These are phyloP conservation scores for Megaceryle alcyon DNA, from an alignment of 2,797 vertebrate species.

Conservation along the genomic window DNA sequence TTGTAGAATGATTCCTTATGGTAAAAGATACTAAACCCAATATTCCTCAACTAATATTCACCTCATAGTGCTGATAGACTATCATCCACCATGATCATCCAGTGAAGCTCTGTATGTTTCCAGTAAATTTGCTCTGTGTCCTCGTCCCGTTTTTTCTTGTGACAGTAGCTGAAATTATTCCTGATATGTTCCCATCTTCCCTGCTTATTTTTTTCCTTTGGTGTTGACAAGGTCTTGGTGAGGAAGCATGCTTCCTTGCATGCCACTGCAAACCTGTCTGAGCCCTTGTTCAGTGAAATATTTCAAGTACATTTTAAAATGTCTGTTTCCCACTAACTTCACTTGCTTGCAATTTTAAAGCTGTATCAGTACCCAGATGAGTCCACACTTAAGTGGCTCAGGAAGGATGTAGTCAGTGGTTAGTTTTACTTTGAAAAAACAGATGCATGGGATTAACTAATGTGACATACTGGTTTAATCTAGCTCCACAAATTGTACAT, in stretches of 20 bases:
- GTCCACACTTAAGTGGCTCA: neutral
- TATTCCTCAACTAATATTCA: neutral
- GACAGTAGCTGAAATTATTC: neutral
- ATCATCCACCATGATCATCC: neutral
- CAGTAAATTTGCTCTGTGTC: neutral
- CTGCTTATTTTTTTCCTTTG: rapidly evolving
- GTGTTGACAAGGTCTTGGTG: neutral
- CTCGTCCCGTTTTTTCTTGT: too few relatives aligned
- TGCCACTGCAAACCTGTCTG: neutral
- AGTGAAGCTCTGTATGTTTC: neutral
- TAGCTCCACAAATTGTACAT: neutral
- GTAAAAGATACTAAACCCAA: neutral
- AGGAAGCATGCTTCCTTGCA: neutral
- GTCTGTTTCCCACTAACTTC: neutral
- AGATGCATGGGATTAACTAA: neutral
- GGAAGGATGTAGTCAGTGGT: neutral
- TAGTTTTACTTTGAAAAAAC: neutral
- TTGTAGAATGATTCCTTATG: neutral
- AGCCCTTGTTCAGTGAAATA: neutral
- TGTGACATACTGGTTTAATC: neutral
- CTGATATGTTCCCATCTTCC: neutral
- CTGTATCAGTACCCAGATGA: neutral
- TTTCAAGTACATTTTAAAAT: neutral
- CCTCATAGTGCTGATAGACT: neutral
- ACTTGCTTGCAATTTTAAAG: neutral